Evolutionary conservation across 2,113 vertebrate species (phyloP).

Genomic region (Scophthalmus maximus): DNA sequence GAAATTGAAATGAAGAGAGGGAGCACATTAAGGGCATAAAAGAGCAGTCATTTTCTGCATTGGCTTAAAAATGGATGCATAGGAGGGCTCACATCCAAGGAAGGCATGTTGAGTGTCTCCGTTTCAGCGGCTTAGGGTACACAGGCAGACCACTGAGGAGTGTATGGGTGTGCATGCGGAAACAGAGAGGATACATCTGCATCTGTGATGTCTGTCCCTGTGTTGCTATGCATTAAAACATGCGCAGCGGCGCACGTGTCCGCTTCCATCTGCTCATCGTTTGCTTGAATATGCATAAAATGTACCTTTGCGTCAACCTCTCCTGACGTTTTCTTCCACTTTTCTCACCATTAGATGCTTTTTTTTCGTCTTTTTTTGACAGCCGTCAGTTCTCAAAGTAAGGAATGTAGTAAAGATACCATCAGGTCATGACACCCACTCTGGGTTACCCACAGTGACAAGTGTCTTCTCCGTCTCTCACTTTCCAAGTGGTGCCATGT

Average conservation of each 20-base stretch:
- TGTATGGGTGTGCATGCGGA: neutral
- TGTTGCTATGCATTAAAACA: neutral
- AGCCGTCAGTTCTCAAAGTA: constrained; percentile 1
- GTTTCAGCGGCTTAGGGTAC: constrained; percentile 27
- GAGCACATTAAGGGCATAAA: constrained; percentile 29
- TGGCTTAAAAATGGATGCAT: neutral
- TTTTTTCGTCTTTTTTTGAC: too few relatives aligned
- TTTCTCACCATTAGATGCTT: neutral
- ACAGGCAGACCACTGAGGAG: neutral
- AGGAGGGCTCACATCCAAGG: constrained; percentile 29
- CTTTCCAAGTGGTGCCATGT: constrained; percentile 45
- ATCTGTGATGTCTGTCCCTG: neutral
- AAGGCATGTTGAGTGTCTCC: constrained; percentile 2
- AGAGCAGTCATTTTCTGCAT: too few relatives aligned
- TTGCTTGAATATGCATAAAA: constrained; percentile 5
- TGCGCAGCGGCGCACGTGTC: neutral
- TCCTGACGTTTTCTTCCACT: constrained; percentile 1
- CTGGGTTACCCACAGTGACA: constrained; percentile 31
- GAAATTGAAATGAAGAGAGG: constrained; percentile 25
- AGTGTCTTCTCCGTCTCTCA: constrained; percentile 45
- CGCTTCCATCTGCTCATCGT: neutral
- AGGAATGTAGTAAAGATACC: constrained; percentile 7
- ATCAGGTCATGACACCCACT: constrained; percentile 40
- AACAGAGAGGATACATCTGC: too few relatives aligned
- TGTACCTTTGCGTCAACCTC: neutral